phyloP scores from a whole-genome alignment of 2,888 invertebrate species.

The Macaria notata region DNA sequence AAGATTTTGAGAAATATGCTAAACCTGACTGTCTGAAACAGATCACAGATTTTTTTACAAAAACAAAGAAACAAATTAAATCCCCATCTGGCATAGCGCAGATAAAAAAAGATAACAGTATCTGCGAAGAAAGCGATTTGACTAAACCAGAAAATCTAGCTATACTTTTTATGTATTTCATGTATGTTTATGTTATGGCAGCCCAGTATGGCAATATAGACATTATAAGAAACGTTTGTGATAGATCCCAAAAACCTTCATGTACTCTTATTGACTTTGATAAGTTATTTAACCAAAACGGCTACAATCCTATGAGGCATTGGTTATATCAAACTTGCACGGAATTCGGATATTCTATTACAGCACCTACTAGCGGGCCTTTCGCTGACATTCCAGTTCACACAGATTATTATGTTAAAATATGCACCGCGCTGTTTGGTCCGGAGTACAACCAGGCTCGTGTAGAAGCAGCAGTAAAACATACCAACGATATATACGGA shows the following conservation, averaged over 20 bases:
- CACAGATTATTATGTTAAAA: not conserved
- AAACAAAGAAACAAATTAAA: not conserved
- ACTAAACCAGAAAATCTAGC: not conserved
- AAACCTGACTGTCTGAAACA: not conserved
- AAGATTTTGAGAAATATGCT: not conserved
- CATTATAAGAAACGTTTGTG: not conserved
- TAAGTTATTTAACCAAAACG: not conserved
- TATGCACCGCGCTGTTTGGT: not conserved
- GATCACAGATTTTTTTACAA: not conserved
- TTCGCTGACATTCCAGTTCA: not conserved
- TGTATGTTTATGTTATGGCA: not conserved
- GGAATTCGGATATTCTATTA: not conserved
- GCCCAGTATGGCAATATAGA: not conserved
- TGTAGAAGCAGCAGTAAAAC: not conserved
- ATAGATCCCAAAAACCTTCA: not conserved
- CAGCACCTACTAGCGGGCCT: not conserved
- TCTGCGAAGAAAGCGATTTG: not conserved
- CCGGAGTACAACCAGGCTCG: not conserved
- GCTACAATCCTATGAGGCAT: not conserved
- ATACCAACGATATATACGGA: not conserved
- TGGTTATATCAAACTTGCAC: conserved; percentile 3
- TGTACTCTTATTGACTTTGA: not conserved
- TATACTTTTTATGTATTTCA: not conserved
- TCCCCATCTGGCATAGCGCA: not conserved
- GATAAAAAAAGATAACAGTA: not conserved